Evolutionary conservation across 2,888 invertebrate species (phyloP).

Genomic region (Aporophyla lueneburgensis): DNA sequence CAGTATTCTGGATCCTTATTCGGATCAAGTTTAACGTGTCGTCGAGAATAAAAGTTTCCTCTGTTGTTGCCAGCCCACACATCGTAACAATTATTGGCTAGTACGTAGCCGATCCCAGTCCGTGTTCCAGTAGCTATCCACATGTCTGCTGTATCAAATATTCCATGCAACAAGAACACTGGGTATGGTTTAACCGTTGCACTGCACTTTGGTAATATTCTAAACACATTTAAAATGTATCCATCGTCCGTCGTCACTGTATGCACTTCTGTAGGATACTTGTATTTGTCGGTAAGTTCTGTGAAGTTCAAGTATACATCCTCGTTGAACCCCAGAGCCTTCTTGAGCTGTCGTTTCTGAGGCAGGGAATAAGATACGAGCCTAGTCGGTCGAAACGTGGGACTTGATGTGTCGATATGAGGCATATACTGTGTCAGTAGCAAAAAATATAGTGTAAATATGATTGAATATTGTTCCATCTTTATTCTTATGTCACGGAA

Average conservation of each 20-base stretch:
- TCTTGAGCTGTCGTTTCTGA: conserved; percentile 77
- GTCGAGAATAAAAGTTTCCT: conserved; percentile 92
- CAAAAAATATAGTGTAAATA: conserved; percentile 63
- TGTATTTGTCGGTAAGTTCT: conserved; percentile 78
- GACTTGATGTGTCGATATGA: conserved; percentile 61
- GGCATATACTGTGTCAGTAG: conserved; percentile 62
- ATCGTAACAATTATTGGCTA: conserved; percentile 90
- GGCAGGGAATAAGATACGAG: conserved; percentile 77
- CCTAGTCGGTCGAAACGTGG: conserved; percentile 58
- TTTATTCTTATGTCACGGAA: conserved; percentile 74
- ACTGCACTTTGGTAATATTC: conserved; percentile 76
- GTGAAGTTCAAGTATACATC: conserved; percentile 84
- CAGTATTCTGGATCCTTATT: conserved; percentile 85
- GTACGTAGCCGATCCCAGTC: conserved; percentile 75
- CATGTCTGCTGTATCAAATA: conserved; percentile 78
- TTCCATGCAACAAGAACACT: conserved; percentile 80
- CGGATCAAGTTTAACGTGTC: conserved; percentile 87
- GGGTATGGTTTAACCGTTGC: conserved; percentile 70
- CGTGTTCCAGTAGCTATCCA: conserved; percentile 79
- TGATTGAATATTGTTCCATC: conserved; percentile 67
- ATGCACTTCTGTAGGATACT: conserved; percentile 76
- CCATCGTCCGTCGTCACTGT: conserved; percentile 80
- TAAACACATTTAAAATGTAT: conserved; percentile 79
- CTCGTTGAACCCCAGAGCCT: conserved; percentile 79
- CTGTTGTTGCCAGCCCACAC: conserved; percentile 87